These are phyloP conservation scores for Mastomys coucha DNA, from an alignment of 2,113 vertebrate species.

Conservation along the genomic window DNA sequence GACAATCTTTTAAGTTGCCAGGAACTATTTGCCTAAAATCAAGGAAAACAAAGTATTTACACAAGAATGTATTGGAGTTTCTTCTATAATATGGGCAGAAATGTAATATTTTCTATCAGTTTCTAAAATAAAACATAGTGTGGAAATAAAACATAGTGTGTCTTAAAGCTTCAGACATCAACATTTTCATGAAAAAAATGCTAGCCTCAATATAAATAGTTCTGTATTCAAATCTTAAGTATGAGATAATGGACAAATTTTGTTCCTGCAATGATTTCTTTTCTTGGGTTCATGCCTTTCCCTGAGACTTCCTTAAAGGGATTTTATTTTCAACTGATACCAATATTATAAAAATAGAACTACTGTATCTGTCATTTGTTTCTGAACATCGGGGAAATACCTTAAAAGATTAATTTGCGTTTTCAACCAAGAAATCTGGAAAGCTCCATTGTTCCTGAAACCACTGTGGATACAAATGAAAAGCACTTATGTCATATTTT, in stretches of 20 bases:
- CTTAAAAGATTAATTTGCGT: not conserved
- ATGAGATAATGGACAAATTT: not conserved
- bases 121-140: not conserved
- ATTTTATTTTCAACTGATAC: not conserved
- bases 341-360: not conserved
- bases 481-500: not conserved
- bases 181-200: not conserved
- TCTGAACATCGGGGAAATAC: not conserved
- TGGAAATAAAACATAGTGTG: no score
- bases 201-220: not conserved
- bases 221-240: not conserved
- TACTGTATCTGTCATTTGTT: not conserved
- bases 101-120: not conserved
- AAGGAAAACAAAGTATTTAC: not conserved
- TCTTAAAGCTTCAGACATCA: not conserved
- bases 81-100: not conserved
- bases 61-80: not conserved
- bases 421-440: not conserved
- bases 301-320: not conserved
- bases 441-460: not conserved
- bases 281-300: not conserved
- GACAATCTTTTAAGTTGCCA: not conserved
- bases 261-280: not conserved
- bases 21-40: not conserved
- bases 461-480: not conserved